Evolutionary conservation across 2,888 invertebrate species (phyloP), one percentile per base, ranked within the genome.

Genomic region (Calameuta idolon): DNA sequence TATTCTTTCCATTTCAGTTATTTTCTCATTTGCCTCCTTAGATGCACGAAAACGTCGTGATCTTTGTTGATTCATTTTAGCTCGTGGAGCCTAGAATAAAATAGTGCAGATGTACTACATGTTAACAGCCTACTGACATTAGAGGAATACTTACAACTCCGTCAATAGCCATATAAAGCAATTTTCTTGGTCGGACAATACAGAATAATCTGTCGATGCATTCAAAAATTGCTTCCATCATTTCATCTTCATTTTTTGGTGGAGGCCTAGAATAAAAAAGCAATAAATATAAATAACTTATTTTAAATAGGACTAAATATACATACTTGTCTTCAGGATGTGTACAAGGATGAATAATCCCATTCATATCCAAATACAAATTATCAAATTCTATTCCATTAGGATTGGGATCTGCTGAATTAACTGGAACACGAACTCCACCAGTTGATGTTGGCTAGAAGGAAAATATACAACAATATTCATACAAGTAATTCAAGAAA

Each of bases 21-120:
- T 95, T 91, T 98, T 98, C 91, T 99, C 98, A 73, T 93, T 94
- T 0, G 96, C 94, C 92, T 99, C 99, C 90, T 99, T 99, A 0
- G 99, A 97, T 0, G 99, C 98, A 75, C 99, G 94, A 92, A 99
- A 99, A 86, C 99, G 94, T 83, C 99, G 94, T 0, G 99, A 99
- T 78, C 99, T 94, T 90, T 99, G 99, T 90, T 99, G 99, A 92
- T 99, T 99, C 99, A 99, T 99, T 93, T 99, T 99, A 0, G 99
- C 99, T 89, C 99, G 94, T 0, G 99, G 98, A 2, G 99, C 99
- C 94, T 95, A 78, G n/a, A 86, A 79, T 77, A 83, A 30, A 77
- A 75, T 79, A 55, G 73, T 73, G 74, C 74, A 81, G 15, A 69
- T 55, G 2, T 23, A 23, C 55, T 55, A 55, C 9, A 23, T 23